phyloP scores from a whole-genome alignment of 2,888 invertebrate species.

The Nowickia ferox region DNA sequence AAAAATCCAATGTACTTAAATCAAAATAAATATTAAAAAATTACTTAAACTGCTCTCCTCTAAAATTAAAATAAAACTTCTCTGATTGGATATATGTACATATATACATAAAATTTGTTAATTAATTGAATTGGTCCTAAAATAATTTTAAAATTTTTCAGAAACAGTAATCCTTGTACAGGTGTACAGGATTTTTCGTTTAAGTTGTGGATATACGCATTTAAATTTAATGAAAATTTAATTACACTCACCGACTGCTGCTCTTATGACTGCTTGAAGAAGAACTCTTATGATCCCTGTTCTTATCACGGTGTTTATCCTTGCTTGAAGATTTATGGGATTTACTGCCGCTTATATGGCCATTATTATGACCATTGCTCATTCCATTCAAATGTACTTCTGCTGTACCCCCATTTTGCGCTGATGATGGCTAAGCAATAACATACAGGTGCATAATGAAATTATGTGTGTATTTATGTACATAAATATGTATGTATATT shows the following conservation, averaged over 20 bases:
- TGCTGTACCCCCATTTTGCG: conserved; percentile 79
- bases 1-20: too few relatives aligned
- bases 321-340: conserved; percentile 87
- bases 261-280: conserved; percentile 81
- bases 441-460: neutral
- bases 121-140: too few relatives aligned
- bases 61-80: too few relatives aligned
- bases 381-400: conserved; percentile 88
- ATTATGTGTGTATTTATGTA: neutral
- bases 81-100: too few relatives aligned
- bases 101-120: too few relatives aligned
- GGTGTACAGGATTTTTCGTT: too few relatives aligned
- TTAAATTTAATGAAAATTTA: neutral
- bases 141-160: too few relatives aligned
- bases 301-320: conserved; percentile 84
- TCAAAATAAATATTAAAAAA: too few relatives aligned
- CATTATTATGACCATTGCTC: conserved; percentile 91
- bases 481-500: too few relatives aligned
- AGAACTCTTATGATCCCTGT: conserved; percentile 84
- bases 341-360: conserved; percentile 85
- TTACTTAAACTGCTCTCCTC: too few relatives aligned
- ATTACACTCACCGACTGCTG: conserved; percentile 79
- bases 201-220: too few relatives aligned
- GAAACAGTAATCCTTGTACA: too few relatives aligned
- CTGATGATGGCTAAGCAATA: conserved; percentile 74